A percentile compares a stretch with the other conserved stretches of the same genome.
phyloP scores from a whole-genome alignment of 2,888 invertebrate genomes.

The Pharmacophagus antenor region DNA sequence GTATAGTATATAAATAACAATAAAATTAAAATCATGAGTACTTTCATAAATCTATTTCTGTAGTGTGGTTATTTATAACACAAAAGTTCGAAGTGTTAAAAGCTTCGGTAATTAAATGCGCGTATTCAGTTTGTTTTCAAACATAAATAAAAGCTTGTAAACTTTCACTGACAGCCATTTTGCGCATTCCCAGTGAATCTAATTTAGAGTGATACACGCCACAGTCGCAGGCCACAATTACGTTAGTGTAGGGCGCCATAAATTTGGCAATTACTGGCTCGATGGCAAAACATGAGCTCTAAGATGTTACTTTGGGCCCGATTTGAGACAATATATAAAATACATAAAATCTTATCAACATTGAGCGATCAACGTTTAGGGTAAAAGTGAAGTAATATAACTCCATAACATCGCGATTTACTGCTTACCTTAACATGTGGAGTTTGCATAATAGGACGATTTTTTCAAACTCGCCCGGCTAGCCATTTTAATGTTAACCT shows the following conservation, averaged over 20 bases:
- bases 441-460: no score
- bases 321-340: no score
- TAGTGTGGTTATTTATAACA: not conserved
- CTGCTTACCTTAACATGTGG: no score
- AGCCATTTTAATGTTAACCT: no score
- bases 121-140: constrained; percentile 27
- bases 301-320: constrained; percentile 49
- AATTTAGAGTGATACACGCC: constrained; percentile 76
- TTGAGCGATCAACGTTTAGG: no score
- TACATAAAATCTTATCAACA: no score
- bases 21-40: no score
- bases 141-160: constrained; percentile 28
- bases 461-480: no score
- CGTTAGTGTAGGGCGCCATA: constrained; percentile 74
- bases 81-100: constrained; percentile 4
- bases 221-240: constrained; percentile 68
- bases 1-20: no score
- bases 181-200: constrained; percentile 64
- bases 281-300: constrained; percentile 59
- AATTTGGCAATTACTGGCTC: constrained; percentile 75
- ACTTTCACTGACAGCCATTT: constrained; percentile 61
- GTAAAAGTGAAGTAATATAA: no score
- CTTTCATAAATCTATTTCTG: no score
- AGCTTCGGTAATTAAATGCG: constrained; percentile 17
- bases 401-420: no score